phyloP scores from a whole-genome alignment of 2,888 invertebrate species.

The Actias luna region DNA sequence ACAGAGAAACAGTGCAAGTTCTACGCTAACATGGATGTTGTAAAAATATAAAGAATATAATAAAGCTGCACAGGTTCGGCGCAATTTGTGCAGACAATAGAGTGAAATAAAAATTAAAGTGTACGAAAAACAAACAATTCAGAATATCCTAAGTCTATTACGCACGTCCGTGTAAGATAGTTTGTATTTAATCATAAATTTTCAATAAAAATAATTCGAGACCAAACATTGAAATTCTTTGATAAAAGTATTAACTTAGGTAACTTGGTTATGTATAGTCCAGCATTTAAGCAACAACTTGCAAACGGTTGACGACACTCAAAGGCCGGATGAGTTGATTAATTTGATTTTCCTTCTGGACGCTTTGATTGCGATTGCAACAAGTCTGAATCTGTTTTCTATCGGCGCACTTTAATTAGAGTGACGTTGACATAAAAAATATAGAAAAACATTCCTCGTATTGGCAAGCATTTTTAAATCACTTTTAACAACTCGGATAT shows the following conservation, averaged over 20 bases:
- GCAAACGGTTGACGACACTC: conserved; percentile 56
- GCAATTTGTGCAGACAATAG: too few relatives aligned
- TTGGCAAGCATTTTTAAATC: neutral
- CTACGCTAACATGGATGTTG: too few relatives aligned
- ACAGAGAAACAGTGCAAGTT: too few relatives aligned
- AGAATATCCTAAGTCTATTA: too few relatives aligned
- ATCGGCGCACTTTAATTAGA: conserved; percentile 39
- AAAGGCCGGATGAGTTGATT: conserved; percentile 68
- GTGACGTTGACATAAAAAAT: conserved; percentile 11
- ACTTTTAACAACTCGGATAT: neutral
- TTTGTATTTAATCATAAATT: neutral
- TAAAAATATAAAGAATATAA: too few relatives aligned
- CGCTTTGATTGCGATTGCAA: conserved; percentile 66
- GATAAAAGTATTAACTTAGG: conserved; percentile 1
- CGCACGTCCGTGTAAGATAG: neutral
- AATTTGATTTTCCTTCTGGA: conserved; percentile 68
- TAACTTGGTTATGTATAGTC: conserved; percentile 38
- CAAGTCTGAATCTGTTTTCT: conserved; percentile 53
- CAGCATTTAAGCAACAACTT: conserved; percentile 52
- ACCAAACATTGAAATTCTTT: conserved; percentile 18
- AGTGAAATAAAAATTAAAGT: too few relatives aligned
- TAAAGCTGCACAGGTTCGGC: too few relatives aligned
- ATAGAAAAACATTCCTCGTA: conserved; percentile 7
- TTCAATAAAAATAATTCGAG: conserved; percentile 6
- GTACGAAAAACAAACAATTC: too few relatives aligned